Percentiles rank a stretch among this genome's conserved stretches.
Conservation (phyloP, 2,888 invertebrate species). For the Ceraclea dissimilis region DNA sequence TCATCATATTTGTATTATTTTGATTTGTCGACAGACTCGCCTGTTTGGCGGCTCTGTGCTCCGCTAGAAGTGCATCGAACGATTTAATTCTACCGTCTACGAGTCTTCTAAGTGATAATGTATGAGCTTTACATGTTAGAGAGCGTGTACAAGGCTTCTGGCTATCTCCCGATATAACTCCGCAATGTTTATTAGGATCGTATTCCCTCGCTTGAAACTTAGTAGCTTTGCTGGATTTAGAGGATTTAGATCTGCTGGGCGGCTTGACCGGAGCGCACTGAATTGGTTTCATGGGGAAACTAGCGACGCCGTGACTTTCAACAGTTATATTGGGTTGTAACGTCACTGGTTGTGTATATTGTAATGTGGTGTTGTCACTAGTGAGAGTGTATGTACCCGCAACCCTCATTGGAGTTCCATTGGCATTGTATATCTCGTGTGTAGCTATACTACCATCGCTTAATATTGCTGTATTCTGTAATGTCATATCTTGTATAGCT, state of each 20-base stretch:
- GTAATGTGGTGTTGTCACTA: slow-evolving; percentile 33
- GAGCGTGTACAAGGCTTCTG: slow-evolving; percentile 72
- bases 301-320: slow-evolving; percentile 7
- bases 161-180: slow-evolving; percentile 61
- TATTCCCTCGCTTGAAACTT: slow-evolving; percentile 55
- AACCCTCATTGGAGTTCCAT: slow-evolving; percentile 33
- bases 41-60: slow-evolving; percentile 62
- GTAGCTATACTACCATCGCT: slow-evolving; percentile 29
- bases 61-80: slow-evolving; percentile 67
- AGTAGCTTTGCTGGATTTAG: slow-evolving; percentile 32
- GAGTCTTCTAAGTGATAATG: slow-evolving; percentile 60
- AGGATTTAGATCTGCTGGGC: slow-evolving; percentile 27
- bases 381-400: slow-evolving; percentile 32
- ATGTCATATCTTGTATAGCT: slow-evolving; percentile 44
- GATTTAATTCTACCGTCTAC: slow-evolving; percentile 65
- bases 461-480: slow-evolving; percentile 36
- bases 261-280: slow-evolving; percentile 28
- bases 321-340: slow-evolving; percentile 8
- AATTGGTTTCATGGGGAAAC: slow-evolving; percentile 12
- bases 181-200: slow-evolving; percentile 78
- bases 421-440: slow-evolving; percentile 30
- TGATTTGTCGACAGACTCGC: slow-evolving; percentile 30
- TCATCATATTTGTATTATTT: neutral
- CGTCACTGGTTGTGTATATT: slow-evolving; percentile 28
- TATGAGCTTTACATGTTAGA: slow-evolving; percentile 63